Evolutionary conservation across 1,140 invertebrate genomes (phyloP), one percentile per base, ranked within the genome.

Genomic region (Ceratoteleas bidentatus): DNA sequence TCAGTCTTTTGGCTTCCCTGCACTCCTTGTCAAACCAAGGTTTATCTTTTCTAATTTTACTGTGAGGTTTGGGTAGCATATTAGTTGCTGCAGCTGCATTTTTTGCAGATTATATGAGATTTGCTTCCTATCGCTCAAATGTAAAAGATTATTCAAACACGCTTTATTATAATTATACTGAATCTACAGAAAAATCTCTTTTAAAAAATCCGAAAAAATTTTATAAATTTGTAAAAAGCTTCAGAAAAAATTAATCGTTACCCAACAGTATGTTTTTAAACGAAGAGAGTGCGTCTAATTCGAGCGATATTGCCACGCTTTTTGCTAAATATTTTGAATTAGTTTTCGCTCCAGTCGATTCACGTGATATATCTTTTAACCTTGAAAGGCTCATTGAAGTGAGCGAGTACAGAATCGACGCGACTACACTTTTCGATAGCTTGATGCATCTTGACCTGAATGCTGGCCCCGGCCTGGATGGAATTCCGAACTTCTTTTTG

Each of bases 191-290:
- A 53, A 32, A 3, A 6, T 53, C 50, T 0, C 9, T 53, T 11
- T 11, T 11, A 4, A 11, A 11, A 4, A 53, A 53, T 24, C 50
- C 50, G 4, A 32, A 33, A 33, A 53, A 53, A 32, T 53, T 53
- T 53, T 53, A 8, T 33, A 33, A 11, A 3, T 53, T 15, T 53
- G 50, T 53, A 53, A 53, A 5, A 53, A 53, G 24, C 33, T 11
- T 4, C 9, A 10, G 40, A 8, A 6, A 6, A 11, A 43, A 6
- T 38, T 6, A 15, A 24, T 15, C 13, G 6, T 15, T 50, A 15
- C 49, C 50, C 11, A 11, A 24, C 11, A 9, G 24, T 53, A 53
- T 53, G 50, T 53, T 6, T 33, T 33, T 53, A 3, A 11, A 53
- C 6, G 24, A 53, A 5, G 6, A 1, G 1, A 53, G 6, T 2